Percentiles rank a stretch among this genome's conserved stretches.
phyloP scores from a whole-genome alignment of 2,113 vertebrate genomes.

The Athene noctua region DNA sequence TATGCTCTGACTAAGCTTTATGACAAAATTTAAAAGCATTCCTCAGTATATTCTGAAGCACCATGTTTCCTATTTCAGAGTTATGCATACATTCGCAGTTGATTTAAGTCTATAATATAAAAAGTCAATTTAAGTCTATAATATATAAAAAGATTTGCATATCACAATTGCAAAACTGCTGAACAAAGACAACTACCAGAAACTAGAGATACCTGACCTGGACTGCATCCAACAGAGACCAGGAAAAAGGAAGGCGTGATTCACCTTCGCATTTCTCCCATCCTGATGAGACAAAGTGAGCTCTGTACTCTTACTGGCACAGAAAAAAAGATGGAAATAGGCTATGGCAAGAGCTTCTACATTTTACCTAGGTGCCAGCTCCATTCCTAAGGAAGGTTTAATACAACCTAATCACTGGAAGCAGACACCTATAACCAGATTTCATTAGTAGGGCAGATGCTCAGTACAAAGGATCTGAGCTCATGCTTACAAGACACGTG shows the following conservation, averaged over 20 bases:
- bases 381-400: not conserved
- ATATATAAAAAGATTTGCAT: not conserved
- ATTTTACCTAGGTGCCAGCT: not conserved
- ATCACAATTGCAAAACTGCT: not conserved
- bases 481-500: not conserved
- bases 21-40: not conserved
- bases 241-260: not conserved
- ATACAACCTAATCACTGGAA: not conserved
- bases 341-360: not conserved
- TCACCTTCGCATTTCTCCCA: not conserved
- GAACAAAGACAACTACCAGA: not conserved
- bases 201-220: not conserved
- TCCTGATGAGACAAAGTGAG: not conserved
- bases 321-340: not conserved
- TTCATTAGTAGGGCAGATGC: not conserved
- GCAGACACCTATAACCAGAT: not conserved
- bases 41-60: not conserved
- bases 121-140: not conserved
- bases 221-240: not conserved
- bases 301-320: not conserved
- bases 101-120: not conserved
- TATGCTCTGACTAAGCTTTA: not conserved
- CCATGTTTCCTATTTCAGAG: not conserved
- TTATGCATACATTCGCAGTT: accelerated
- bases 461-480: not conserved